A percentile compares a stretch with the other conserved stretches of the same genome.
Evolutionary conservation across 1,140 invertebrate genomes (phyloP).

Genomic region (Elymnias hypermnestra): DNA sequence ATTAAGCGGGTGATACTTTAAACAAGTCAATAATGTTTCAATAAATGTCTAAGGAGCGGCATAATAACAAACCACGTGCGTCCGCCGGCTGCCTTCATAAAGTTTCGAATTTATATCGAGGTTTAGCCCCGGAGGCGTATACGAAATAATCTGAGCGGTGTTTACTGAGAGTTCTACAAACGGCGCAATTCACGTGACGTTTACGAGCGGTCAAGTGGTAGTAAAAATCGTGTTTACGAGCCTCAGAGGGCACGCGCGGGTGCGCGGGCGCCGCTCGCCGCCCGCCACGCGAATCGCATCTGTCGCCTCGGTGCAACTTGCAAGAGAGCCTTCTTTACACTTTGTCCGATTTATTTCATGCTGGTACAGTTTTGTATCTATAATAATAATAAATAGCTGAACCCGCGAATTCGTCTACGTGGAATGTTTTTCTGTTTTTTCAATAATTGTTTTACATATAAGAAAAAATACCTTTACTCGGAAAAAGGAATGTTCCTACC

Average conservation of each 20-base stretch:
- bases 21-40: slow-evolving; percentile 73
- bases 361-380: too few relatives aligned
- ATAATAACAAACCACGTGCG: slow-evolving; percentile 69
- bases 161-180: slow-evolving; percentile 71
- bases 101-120: slow-evolving; percentile 69
- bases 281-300: slow-evolving; percentile 40
- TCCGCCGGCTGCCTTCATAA: slow-evolving; percentile 51
- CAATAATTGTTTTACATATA: too few relatives aligned
- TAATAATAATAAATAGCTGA: too few relatives aligned
- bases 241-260: slow-evolving; percentile 32
- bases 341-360: too few relatives aligned
- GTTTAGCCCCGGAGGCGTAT: slow-evolving; percentile 68
- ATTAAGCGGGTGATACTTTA: slow-evolving; percentile 70
- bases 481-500: too few relatives aligned
- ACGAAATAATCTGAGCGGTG: slow-evolving; percentile 69
- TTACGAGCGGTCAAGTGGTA: slow-evolving; percentile 71
- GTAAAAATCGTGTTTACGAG: slow-evolving; percentile 74
- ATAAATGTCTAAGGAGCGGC: slow-evolving; percentile 69
- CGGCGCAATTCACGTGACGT: slow-evolving; percentile 69
- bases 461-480: too few relatives aligned
- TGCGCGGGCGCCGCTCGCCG: slow-evolving; percentile 42
- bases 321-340: slow-evolving; percentile 38
- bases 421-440: too few relatives aligned
- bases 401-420: too few relatives aligned
- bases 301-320: slow-evolving; percentile 43